Conservation (phyloP, 1,140 invertebrate genomes). For the Lepidurus couesii region DNA sequence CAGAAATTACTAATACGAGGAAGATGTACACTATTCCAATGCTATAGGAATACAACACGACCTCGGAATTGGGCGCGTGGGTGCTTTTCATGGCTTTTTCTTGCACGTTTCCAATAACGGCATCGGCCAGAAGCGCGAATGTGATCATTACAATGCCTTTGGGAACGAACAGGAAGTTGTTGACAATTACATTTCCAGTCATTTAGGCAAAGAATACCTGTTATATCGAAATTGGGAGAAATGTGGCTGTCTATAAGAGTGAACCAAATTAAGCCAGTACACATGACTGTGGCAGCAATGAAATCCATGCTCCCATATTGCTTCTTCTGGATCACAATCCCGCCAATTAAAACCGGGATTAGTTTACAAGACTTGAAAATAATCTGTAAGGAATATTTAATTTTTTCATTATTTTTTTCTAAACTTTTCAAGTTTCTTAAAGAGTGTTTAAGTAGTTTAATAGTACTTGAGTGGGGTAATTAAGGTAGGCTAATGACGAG, state of each 20-base stretch:
- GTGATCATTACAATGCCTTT: slow-evolving; percentile 76
- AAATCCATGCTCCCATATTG: slow-evolving; percentile 77
- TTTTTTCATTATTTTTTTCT: neutral
- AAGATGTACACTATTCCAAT: slow-evolving; percentile 82
- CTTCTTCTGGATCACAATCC: slow-evolving; percentile 86
- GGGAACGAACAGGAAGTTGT: slow-evolving; percentile 37
- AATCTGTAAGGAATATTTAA: slow-evolving; percentile 50
- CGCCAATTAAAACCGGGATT: slow-evolving; percentile 87
- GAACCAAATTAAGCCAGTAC: slow-evolving; percentile 83
- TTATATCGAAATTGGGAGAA: slow-evolving; percentile 76
- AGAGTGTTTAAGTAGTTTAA: neutral
- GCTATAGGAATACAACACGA: slow-evolving; percentile 88
- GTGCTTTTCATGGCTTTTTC: slow-evolving; percentile 85
- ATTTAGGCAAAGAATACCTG: slow-evolving; percentile 47
- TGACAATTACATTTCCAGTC: neutral
- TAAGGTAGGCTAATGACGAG: slow-evolving; percentile 87
- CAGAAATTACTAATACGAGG: slow-evolving; percentile 63
- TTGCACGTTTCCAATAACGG: slow-evolving; percentile 91
- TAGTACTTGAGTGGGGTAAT: slow-evolving; percentile 76
- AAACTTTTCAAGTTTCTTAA: neutral
- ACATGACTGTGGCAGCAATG: slow-evolving; percentile 77
- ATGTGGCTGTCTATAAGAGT: slow-evolving; percentile 85
- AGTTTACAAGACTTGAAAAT: slow-evolving; percentile 96
- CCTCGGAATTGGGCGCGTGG: slow-evolving; percentile 77
- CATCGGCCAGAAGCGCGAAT: slow-evolving; percentile 82